Evolutionary conservation across 2,888 invertebrate species (phyloP).

Genomic region (Microchrysa polita): DNA sequence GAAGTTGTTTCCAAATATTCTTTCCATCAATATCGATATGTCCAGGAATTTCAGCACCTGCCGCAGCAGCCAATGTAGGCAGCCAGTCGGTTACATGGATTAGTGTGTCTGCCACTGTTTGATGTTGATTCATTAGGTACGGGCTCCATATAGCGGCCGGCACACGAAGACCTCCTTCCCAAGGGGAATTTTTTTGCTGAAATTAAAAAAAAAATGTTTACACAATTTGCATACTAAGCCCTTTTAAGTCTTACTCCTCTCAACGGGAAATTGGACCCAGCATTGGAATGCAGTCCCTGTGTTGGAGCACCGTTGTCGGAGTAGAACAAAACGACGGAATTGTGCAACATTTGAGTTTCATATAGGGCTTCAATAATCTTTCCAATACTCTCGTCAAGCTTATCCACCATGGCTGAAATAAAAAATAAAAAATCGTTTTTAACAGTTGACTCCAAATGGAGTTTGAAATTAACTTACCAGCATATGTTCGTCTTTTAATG

Average conservation of each 20-base stretch:
- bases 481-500: constrained; percentile 73
- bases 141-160: constrained; percentile 82
- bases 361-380: constrained; percentile 75
- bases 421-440: neutral
- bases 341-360: constrained; percentile 74
- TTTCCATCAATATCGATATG: constrained; percentile 70
- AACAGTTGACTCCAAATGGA: too few relatives aligned
- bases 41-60: constrained; percentile 54
- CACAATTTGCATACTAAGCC: too few relatives aligned
- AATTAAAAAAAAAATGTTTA: constrained; percentile 29
- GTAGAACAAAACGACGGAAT: constrained; percentile 85
- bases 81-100: constrained; percentile 87
- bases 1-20: constrained; percentile 74
- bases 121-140: constrained; percentile 62
- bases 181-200: constrained; percentile 79
- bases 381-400: constrained; percentile 86
- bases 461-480: constrained; percentile 66
- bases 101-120: constrained; percentile 70
- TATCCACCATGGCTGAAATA: constrained; percentile 80
- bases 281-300: constrained; percentile 75
- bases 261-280: constrained; percentile 82
- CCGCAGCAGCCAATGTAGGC: constrained; percentile 71
- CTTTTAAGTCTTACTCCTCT: constrained; percentile 70
- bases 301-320: constrained; percentile 91
- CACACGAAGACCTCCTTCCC: constrained; percentile 86